phyloP scores from a whole-genome alignment of 2,797 vertebrate genomes.

The Acomys russatus region DNA sequence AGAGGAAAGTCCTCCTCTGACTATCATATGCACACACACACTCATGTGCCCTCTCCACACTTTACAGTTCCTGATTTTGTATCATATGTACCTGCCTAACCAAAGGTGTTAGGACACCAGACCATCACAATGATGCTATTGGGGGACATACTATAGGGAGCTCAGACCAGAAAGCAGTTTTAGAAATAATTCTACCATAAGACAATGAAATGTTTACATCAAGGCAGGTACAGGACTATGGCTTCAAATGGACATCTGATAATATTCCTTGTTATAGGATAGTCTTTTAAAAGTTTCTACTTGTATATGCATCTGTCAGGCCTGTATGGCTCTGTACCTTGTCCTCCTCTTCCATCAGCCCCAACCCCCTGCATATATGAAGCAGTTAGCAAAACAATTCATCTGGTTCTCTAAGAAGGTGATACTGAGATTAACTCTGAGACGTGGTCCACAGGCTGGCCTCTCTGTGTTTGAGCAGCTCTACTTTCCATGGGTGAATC shows the following conservation, averaged over 20 bases:
- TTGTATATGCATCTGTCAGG: not conserved
- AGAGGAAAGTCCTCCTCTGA: not conserved
- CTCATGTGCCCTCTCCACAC: not conserved
- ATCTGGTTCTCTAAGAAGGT: not conserved
- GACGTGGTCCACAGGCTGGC: too few relatives aligned
- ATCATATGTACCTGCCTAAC: not conserved
- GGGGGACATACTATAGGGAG: too few relatives aligned
- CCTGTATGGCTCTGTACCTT: not conserved
- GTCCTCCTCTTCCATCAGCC: too few relatives aligned
- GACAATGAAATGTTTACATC: not conserved
- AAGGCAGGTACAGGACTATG: not conserved
- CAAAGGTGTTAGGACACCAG: not conserved
- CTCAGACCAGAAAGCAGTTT: not conserved
- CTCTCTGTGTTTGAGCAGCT: not conserved
- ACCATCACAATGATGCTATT: not conserved
- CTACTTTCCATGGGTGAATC: not conserved
- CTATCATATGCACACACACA: not conserved
- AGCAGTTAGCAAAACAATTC: not conserved
- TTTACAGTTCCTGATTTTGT: not conserved
- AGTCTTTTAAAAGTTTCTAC: not conserved
- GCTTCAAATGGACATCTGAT: not conserved
- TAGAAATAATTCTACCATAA: not conserved
- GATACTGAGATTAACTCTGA: not conserved
- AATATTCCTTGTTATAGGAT: not conserved
- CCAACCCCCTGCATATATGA: not conserved